A percentile compares a stretch with the other conserved stretches of the same genome.
phyloP scores from a whole-genome alignment of 1,140 invertebrate species.

The Drosophila repleta region DNA sequence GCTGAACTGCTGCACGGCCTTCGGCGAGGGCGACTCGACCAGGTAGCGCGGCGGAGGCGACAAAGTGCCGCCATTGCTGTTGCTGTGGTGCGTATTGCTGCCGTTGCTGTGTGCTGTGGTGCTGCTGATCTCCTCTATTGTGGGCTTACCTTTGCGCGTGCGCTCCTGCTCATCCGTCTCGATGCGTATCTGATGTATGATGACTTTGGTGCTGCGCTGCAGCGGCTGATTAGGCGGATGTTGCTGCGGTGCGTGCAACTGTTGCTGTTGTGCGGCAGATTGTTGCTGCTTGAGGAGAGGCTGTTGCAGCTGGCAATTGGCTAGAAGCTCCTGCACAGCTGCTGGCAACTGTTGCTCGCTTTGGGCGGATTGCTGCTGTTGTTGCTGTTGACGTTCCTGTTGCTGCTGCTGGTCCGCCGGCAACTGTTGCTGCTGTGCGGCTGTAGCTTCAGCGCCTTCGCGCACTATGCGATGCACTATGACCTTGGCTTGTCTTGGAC shows the following conservation, averaged over 20 bases:
- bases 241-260: neutral
- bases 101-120: slow-evolving; percentile 37
- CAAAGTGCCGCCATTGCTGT: slow-evolving; percentile 43
- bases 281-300: neutral
- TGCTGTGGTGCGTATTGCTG: slow-evolving; percentile 15
- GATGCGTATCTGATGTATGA: slow-evolving; percentile 72
- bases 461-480: slow-evolving; percentile 74
- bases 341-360: slow-evolving; percentile 14
- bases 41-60: slow-evolving; percentile 69
- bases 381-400: neutral
- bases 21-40: slow-evolving; percentile 61
- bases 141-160: slow-evolving; percentile 50
- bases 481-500: slow-evolving; percentile 71
- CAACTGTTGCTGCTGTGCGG: slow-evolving; percentile 1
- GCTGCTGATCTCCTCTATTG: slow-evolving; percentile 65
- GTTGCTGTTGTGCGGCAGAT: slow-evolving; percentile 1
- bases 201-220: slow-evolving; percentile 68
- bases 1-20: slow-evolving; percentile 45
- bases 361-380: neutral
- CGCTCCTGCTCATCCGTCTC: slow-evolving; percentile 56
- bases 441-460: slow-evolving; percentile 21
- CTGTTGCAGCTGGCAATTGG: slow-evolving; percentile 1
- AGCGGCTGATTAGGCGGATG: slow-evolving; percentile 4
- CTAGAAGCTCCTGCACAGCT: slow-evolving; percentile 10
- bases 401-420: neutral